Percentiles rank a stretch among this genome's conserved stretches.
These are phyloP conservation scores for Alectura lathami DNA, from an alignment of 2,113 vertebrate genomes.

Conservation along the genomic window DNA sequence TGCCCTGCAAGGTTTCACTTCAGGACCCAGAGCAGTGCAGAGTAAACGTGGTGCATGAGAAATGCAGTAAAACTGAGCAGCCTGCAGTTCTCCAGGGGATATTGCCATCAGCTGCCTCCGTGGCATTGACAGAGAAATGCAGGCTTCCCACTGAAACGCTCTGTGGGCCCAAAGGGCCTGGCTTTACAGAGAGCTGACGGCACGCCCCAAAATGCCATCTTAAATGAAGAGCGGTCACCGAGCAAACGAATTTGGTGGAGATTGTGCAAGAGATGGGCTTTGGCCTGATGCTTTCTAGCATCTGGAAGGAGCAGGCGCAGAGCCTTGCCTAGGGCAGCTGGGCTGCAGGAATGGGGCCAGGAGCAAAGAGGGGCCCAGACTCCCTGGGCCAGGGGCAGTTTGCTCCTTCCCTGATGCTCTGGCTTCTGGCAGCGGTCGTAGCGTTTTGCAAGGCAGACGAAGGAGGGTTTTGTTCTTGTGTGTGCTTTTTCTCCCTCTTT, in stretches of 20 bases:
- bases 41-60: background rate
- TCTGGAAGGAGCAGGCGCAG: background rate
- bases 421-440: background rate
- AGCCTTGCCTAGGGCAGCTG: background rate
- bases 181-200: background rate
- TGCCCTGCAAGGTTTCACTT: background rate
- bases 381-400: fast-evolving
- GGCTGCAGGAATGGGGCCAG: fast-evolving
- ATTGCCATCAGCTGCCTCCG: background rate
- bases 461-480: background rate
- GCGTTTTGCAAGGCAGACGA: background rate
- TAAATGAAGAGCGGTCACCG: background rate
- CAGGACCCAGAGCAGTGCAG: background rate
- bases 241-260: background rate
- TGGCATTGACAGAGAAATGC: background rate
- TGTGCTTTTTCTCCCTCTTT: slow-evolving; percentile 10
- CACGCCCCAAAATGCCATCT: background rate
- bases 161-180: background rate
- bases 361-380: background rate
- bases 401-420: background rate
- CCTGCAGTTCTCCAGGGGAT: background rate
- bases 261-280: background rate
- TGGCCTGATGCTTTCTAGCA: background rate
- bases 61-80: background rate
- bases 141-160: background rate